These are phyloP conservation scores for Castor canadensis DNA, from an alignment of 2,113 vertebrate genomes.

Conservation along the genomic window DNA sequence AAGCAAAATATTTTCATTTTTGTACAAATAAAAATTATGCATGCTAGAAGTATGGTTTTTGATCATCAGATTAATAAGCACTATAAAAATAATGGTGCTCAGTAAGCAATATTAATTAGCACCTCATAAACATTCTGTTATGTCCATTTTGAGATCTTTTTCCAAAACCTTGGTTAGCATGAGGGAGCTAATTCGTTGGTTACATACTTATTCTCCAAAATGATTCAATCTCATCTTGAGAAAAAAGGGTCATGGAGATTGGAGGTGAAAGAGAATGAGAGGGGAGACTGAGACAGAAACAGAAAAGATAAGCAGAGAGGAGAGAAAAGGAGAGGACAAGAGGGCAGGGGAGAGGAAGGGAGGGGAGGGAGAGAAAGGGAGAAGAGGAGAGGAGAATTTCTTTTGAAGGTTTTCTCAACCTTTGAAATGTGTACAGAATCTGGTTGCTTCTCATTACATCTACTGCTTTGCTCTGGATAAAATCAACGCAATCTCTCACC, in stretches of 20 bases:
- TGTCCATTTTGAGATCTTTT: not conserved
- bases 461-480: not conserved
- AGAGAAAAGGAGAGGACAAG: too few species aligned
- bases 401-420: not conserved
- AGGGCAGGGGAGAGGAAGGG: not conserved
- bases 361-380: not conserved
- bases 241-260: not conserved
- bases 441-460: not conserved
- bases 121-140: not conserved
- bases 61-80: not conserved
- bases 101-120: not conserved
- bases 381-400: not conserved
- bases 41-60: not conserved
- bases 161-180: not conserved
- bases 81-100: not conserved
- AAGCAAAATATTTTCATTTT: not conserved
- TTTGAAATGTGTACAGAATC: not conserved
- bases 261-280: fast-evolving
- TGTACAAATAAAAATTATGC: not conserved
- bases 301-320: not conserved
- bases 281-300: not conserved
- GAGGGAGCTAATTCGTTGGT: not conserved
- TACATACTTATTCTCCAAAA: not conserved
- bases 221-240: not conserved
- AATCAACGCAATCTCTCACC: not conserved